Base-by-base conservation (phyloP, 1,140 invertebrate species). In the Drosophila pseudoobscura region DNA sequence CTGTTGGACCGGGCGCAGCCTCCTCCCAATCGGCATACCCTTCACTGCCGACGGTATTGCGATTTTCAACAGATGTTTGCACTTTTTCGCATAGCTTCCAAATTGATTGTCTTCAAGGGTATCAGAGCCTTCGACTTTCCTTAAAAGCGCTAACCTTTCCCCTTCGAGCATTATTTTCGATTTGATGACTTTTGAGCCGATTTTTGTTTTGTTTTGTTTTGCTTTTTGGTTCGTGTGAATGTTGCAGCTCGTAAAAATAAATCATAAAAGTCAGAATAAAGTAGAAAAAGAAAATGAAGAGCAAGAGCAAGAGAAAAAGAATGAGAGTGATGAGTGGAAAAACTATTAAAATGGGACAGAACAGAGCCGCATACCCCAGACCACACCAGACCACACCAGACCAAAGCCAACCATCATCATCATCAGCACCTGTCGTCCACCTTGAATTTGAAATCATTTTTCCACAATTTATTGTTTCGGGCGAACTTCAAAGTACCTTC, bases 201-300 rank as follows among this genome's bases (percentile, higher is more conserved):
- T 55, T 78, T 59, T 77, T 54, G 57, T 62, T 55, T 24, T 24
- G 64, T 69, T 55, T 72, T 73, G 55, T 50, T 68, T 41, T 41
- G n/a, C n/a, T n/a, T n/a, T n/a, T n/a, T 17, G 20, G 43, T 60
- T 61, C 20, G 35, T 62, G 51, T 53, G n/a, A 26, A n/a, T 50
- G 35, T 63, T 79, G 56, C 55, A 47, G 53, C 65, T 62, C 72
- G 66, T 80, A 75, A 80, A 80, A 68, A 76, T 80, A 80, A 75
- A 71, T 75, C 64, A 70, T 70, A 59, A 71, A 70, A 35, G 17
- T 35, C 22, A 51, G 45, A 49, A 52, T 35, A 35, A 35, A 57
- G 17, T 43, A 43, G 49, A 53, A 55, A 49, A 39, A 1, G 9
- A 39, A 13, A 3, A 39, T 13, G 31, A 0, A 35, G 3, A 9